Evolutionary conservation across 53 echinoderm and acorn worm genomes (phyloP), one percentile per base, ranked within the genome.

Genomic region (Echinometra lucunter): DNA sequence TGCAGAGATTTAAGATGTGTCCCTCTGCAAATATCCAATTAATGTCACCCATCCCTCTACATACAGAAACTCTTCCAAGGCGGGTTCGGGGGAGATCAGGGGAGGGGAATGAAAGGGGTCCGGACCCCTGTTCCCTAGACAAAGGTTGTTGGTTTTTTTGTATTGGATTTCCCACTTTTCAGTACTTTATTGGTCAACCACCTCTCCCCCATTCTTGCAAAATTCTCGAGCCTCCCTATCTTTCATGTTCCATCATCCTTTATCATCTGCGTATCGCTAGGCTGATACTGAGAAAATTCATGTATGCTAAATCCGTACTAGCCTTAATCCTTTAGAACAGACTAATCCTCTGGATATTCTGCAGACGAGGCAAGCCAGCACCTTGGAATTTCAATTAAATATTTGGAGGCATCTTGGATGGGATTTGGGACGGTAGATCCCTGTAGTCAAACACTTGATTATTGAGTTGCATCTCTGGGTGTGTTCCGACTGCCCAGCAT

Each of bases 321-420:
- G 78, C 42, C 78, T 78, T 78, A 78, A 78, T 78, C 78, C 78
- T 19, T 4, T 38, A 35, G 42, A 40, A 42, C 78, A 78, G 78
- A 78, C 78, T 78, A 78, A 78, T 78, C 78, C 78, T 19, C 5
- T 19, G 42, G 78, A 78, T 42, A 38, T 78, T 38, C 42, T 19
- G 42, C 42, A 42, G 78, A 38, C 38, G 78, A 42, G 6, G 40
- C 40, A 9, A 2, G 23, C 7, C 19, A 40, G 19, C 35, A 78
- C 78, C 78, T 78, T 42, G 78, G 78, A 78, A 78, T 78, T 78
- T 78, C 78, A 38, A 78, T 78, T 78, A 78, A n/a, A 42, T 78
- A 78, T 78, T 78, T 42, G 78, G 42, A 78, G 78, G 42, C 78
- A 40, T 35, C 7, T 42, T 17, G 42, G 38, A n/a, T 78, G 4